phyloP scores from a whole-genome alignment of 2,888 invertebrate genomes.

The Pheosia gnoma region DNA sequence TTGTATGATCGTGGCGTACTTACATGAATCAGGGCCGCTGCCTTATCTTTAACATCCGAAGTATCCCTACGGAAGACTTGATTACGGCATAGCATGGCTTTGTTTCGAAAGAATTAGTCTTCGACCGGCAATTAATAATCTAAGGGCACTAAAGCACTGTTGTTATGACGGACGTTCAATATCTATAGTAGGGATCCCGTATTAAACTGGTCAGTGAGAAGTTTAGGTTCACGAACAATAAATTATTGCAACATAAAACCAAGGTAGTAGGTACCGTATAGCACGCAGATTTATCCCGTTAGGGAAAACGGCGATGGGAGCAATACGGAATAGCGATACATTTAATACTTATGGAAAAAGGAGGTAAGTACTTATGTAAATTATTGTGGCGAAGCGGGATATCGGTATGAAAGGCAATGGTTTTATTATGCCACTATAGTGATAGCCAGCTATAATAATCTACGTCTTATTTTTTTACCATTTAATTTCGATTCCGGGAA shows the following conservation, averaged over 20 bases:
- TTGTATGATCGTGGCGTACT: too few relatives aligned
- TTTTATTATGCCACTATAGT: not conserved
- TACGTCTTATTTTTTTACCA: too few relatives aligned
- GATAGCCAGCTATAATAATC: too few relatives aligned
- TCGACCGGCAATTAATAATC: too few relatives aligned
- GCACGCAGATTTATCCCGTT: conserved; percentile 3
- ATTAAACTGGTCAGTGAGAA: not conserved
- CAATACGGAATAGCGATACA: not conserved
- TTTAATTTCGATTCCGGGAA: too few relatives aligned
- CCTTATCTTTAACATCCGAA: too few relatives aligned
- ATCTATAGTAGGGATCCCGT: not conserved
- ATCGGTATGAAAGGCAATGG: not conserved
- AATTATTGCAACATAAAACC: conserved; percentile 1
- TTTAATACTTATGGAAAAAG: not conserved
- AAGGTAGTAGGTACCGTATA: not conserved
- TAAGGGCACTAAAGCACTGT: too few relatives aligned
- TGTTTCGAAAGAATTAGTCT: too few relatives aligned
- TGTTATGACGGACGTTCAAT: too few relatives aligned
- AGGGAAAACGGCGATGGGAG: not conserved
- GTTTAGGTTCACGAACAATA: conserved; percentile 1
- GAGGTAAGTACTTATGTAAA: not conserved
- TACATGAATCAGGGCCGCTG: too few relatives aligned
- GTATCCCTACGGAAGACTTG: too few relatives aligned
- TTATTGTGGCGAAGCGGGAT: not conserved
- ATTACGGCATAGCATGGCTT: too few relatives aligned